phyloP scores from a whole-genome alignment of 2,888 invertebrate species.

The Vesta saturnalis region DNA sequence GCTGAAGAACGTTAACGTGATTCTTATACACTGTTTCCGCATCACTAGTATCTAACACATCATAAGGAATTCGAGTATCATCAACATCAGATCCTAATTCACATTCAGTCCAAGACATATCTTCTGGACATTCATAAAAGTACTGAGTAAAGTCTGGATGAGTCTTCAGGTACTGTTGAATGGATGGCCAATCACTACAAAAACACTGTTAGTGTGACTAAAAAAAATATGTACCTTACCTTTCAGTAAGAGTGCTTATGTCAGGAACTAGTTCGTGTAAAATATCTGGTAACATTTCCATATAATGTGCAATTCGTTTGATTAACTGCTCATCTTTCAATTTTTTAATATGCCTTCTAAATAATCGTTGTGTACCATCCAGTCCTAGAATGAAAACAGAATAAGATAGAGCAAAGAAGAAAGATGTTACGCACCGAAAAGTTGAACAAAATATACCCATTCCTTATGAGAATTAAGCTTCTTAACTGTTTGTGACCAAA shows the following conservation, averaged over 20 bases:
- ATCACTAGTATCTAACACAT: constrained; percentile 89
- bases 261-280: constrained; percentile 83
- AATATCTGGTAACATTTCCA: constrained; percentile 80
- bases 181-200: constrained; percentile 87
- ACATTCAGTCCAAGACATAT: constrained; percentile 81
- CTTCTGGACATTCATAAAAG: constrained; percentile 87
- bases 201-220: constrained; percentile 41
- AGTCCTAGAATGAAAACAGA: constrained; percentile 38
- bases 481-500: constrained; percentile 89
- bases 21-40: constrained; percentile 93
- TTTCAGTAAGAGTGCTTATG: constrained; percentile 72
- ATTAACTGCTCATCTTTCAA: constrained; percentile 84
- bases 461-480: constrained; percentile 88
- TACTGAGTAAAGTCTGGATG: constrained; percentile 95
- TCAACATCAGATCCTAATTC: constrained; percentile 71
- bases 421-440: constrained; percentile 77
- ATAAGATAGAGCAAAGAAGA: not conserved
- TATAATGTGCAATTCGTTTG: constrained; percentile 78
- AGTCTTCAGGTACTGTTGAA: constrained; percentile 84
- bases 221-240: constrained; percentile 57
- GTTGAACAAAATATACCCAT: constrained; percentile 87
- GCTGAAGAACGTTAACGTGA: constrained; percentile 89
- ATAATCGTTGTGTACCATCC: constrained; percentile 74
- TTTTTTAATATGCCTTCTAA: constrained; percentile 81
- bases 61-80: constrained; percentile 88